Base-by-base conservation (phyloP, 53 echinoderm and acorn worm species). In the Crossaster papposus region DNA sequence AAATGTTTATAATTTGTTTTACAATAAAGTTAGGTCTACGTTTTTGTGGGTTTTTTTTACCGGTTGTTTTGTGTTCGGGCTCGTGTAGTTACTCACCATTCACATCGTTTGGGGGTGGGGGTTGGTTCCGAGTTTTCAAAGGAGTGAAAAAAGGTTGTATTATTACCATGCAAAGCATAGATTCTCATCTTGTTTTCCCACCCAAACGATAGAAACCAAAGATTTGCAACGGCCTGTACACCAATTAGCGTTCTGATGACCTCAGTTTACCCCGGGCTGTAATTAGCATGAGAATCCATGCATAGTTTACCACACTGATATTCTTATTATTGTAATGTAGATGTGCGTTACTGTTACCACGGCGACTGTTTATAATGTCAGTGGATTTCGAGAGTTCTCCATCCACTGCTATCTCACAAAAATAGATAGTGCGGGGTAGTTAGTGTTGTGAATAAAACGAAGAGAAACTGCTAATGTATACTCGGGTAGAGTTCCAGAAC, bases 401-500 rank as follows among this genome's bases (percentile, higher is more conserved):
- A 68, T 74, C 20, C 68, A 68, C 68, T 26, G 4, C 68, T 68
- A 26, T 68, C 68, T 28, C 24, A 23, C 68, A 68, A 23, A n/a
- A 68, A 68, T 68, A 68, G 28, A 68, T 68, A 26, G 28, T 5
- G 68, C n/a, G 18, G 62, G n/a, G n/a, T n/a, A 62, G 23, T 14
- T 62, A 62, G 62, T 62, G 62, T 28, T 26, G 68, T 68, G 68
- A 28, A 68, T 26, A 23, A 3, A 68, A 26, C 6, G 44, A 9
- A n/a, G n/a, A n/a, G 6, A n/a, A 68, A 26, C 9, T 28, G 28
- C 68, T 58, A 68, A 26, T 68, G 68, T 26, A n/a, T n/a, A 68
- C 68, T 68, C 68, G 68, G 68, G 68, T 68, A 68, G 68, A 68
- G 68, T 68, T 68, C 68, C 26, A 68, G 68, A 68, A 68, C 68